Percentiles rank a stretch among this genome's conserved stretches.
Evolutionary conservation across 2,113 vertebrate genomes (phyloP).

Genomic region (Scophthalmus maximus): DNA sequence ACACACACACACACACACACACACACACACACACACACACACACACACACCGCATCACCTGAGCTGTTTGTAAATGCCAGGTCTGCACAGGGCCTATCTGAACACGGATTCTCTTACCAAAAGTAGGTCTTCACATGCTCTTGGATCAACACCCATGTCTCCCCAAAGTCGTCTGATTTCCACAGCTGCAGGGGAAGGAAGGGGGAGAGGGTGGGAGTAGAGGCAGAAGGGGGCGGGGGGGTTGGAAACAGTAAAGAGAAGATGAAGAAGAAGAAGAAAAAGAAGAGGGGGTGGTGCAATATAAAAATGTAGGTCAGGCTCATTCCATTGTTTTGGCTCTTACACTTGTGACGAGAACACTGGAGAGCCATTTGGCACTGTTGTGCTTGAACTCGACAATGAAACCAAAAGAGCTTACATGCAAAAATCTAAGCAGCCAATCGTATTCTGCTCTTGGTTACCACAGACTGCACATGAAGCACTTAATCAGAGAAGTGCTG

Average conservation of each 20-base stretch:
- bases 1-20: no score
- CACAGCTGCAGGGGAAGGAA: slow-evolving; percentile 86
- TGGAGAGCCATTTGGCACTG: slow-evolving; percentile 21
- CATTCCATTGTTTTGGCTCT: slow-evolving; percentile 60
- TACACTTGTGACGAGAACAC: slow-evolving; percentile 45
- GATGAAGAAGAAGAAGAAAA: background rate
- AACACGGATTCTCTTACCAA: slow-evolving; percentile 85
- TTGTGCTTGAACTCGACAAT: slow-evolving; percentile 20
- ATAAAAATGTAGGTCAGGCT: slow-evolving; percentile 75
- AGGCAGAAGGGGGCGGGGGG: background rate
- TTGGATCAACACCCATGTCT: slow-evolving; percentile 98
- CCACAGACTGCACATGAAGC: background rate
- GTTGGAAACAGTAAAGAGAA: no score
- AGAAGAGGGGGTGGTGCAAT: slow-evolving; percentile 40
- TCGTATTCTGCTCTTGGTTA: background rate
- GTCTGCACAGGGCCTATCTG: background rate
- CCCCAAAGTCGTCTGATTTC: slow-evolving; percentile 98
- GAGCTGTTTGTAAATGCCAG: background rate
- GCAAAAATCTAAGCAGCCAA: background rate
- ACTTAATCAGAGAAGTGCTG: background rate
- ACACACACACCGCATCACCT: background rate
- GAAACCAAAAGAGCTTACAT: background rate
- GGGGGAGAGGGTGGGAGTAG: slow-evolving; percentile 3
- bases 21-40: no score
- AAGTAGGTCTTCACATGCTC: slow-evolving; percentile 96